Base-by-base conservation (phyloP, 1,140 invertebrate genomes). In the Eumaeus atala region DNA sequence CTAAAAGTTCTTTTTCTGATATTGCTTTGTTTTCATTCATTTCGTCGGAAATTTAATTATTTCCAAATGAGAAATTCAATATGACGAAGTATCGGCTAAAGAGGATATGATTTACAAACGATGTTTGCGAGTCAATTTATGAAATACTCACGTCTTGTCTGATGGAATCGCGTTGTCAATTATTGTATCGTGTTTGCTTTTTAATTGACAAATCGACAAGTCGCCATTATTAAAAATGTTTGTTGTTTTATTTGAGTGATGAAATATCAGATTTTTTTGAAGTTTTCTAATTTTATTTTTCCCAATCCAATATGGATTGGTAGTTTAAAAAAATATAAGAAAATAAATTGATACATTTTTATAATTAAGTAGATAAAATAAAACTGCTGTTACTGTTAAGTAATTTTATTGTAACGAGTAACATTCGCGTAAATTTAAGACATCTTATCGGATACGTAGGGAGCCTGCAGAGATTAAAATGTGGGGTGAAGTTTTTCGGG, bases 1-100 rank as follows among this genome's bases (percentile, higher is more conserved):
- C 64, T 61, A 86, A 68, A 40, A 84, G 66, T 40, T 83, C 77
- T 55, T 73, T 77, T 66, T 84, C 80, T 12, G 74, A 71, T 59
- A 74, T 70, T 47, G 66, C 59, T 72, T 74, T 72, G 56, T 67
- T 80, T 64, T 77, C 74, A 48, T 61, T 78, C 74, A 84, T 84
- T 66, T 64, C 56, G 33, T 52, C 49, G 56, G 59, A 64, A 60
- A 59, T 68, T 62, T 55, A 66, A 65, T 66, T 66, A 66, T 61
- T 70, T 70, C 51, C 59, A 54, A 62, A 64, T 36, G 65, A 66
- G 62, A 58, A 57, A 48, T 33, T 57, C 50, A 54, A 48, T 67
- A 48, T 56, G 58, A 56, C 59, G 48, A 59, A 59, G 51, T 59
- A 61, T 59, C 52, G 54, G 51, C 59, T 58, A 33, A 57, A 52